These are phyloP conservation scores for Idaea straminata DNA, from an alignment of 2,888 invertebrate genomes.

Conservation along the genomic window DNA sequence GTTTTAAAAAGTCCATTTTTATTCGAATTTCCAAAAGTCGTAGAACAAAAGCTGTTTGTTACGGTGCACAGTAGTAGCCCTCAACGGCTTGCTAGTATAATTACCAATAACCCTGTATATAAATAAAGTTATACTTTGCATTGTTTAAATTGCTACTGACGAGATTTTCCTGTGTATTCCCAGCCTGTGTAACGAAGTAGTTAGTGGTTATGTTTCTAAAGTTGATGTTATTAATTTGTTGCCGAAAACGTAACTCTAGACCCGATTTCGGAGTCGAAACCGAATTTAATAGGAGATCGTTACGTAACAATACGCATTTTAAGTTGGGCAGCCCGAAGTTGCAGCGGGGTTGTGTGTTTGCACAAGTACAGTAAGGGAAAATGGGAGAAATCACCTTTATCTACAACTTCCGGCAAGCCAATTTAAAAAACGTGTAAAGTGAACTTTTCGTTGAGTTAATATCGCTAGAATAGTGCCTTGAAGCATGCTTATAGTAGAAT, in stretches of 20 bases:
- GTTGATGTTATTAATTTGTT: constrained; percentile 57
- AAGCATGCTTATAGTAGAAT: constrained; percentile 73
- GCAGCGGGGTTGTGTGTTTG: neutral
- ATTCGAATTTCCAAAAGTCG: too few relatives aligned
- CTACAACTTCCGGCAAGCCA: too few relatives aligned
- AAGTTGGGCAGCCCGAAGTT: neutral
- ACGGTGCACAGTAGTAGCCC: too few relatives aligned
- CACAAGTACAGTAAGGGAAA: too few relatives aligned
- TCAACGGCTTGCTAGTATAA: too few relatives aligned
- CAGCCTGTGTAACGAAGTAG: neutral
- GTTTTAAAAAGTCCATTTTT: too few relatives aligned
- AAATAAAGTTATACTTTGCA: too few relatives aligned
- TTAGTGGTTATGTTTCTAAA: constrained; percentile 47
- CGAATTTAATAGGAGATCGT: constrained; percentile 74
- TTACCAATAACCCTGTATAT: too few relatives aligned
- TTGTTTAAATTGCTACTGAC: neutral
- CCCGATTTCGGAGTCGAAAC: constrained; percentile 70
- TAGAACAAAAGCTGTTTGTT: too few relatives aligned
- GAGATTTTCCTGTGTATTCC: neutral
- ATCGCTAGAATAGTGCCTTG: constrained; percentile 80
- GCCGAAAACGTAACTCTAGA: constrained; percentile 70
- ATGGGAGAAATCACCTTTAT: too few relatives aligned
- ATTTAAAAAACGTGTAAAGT: too few relatives aligned
- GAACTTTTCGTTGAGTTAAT: constrained; percentile 55
- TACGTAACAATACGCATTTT: constrained; percentile 30